These are phyloP conservation scores for Arizona elegans DNA, from an alignment of 2,113 vertebrate species.

Conservation along the genomic window DNA sequence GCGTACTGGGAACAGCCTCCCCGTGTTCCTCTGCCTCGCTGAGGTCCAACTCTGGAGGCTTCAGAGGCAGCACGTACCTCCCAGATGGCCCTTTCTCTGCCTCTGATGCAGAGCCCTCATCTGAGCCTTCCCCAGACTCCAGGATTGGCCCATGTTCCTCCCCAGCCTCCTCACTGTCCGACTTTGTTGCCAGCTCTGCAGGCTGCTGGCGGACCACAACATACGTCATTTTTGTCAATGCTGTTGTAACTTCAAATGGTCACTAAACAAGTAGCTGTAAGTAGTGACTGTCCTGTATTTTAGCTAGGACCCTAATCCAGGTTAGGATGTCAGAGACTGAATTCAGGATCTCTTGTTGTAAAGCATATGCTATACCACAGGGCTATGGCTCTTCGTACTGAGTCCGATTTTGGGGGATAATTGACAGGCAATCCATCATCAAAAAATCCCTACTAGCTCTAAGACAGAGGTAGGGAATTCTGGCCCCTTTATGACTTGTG, in stretches of 20 bases:
- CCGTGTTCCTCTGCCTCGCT: too few species aligned
- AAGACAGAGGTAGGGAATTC: not conserved
- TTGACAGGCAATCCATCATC: not conserved
- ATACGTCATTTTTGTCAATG: not conserved
- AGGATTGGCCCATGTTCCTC: too few species aligned
- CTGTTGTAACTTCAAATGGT: not conserved
- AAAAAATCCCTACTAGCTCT: not conserved
- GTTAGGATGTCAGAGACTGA: not conserved
- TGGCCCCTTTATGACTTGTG: not conserved
- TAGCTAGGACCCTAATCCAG: not conserved
- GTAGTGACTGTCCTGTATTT: not conserved
- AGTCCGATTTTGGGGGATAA: not conserved
- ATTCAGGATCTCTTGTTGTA: not conserved
- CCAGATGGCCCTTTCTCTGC: too few species aligned
- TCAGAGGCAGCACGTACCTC: too few species aligned
- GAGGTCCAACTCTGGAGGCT: too few species aligned
- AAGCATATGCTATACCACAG: not conserved
- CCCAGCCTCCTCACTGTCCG: too few species aligned
- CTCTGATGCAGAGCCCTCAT: too few species aligned
- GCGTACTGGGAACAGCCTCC: too few species aligned
- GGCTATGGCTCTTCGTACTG: not conserved
- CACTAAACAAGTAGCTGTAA: not conserved
- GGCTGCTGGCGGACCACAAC: too few species aligned
- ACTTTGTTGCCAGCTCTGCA: too few species aligned
- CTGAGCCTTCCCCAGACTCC: too few species aligned